Conservation (phyloP, 2,888 invertebrate genomes). For the Zeuzera pyrina region DNA sequence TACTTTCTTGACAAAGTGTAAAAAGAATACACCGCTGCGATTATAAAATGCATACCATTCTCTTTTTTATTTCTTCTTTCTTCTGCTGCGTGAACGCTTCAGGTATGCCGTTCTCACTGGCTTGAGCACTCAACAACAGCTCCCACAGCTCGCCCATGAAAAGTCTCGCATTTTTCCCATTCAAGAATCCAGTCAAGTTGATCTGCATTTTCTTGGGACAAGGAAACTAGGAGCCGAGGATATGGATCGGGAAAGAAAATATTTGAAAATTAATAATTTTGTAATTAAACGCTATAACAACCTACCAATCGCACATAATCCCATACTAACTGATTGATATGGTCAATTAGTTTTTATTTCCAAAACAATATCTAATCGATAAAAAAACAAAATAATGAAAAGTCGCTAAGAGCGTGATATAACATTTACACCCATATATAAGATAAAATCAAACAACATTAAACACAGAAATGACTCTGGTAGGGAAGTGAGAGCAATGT, state of each 20-base stretch:
- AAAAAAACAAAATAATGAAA: constrained; percentile 22
- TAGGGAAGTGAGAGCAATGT: constrained; percentile 48
- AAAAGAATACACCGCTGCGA: neutral
- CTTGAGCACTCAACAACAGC: constrained; percentile 93
- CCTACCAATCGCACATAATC: too few species aligned
- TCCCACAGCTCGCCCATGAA: constrained; percentile 99
- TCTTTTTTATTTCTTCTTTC: constrained; percentile 95
- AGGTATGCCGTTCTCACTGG: constrained; percentile 96
- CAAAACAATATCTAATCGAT: too few species aligned
- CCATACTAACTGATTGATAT: too few species aligned
- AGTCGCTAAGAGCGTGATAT: constrained; percentile 47
- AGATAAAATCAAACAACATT: constrained; percentile 6
- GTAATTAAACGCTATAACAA: too few species aligned
- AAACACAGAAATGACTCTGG: constrained; percentile 53
- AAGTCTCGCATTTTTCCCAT: constrained; percentile 96
- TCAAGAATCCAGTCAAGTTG: constrained; percentile 98
- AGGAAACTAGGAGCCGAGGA: constrained; percentile 81
- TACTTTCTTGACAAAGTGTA: neutral
- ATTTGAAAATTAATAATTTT: constrained; percentile 33
- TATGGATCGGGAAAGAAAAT: constrained; percentile 58
- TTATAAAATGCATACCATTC: constrained; percentile 74
- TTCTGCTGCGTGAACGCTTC: constrained; percentile 95
- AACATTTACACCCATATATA: neutral
- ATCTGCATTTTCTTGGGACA: constrained; percentile 99
- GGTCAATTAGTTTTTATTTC: too few species aligned